A percentile compares a stretch with the other conserved stretches of the same genome.
These are phyloP conservation scores for Chlamydotis undulata DNA, from an alignment of 2,113 vertebrate genomes.

Conservation along the genomic window DNA sequence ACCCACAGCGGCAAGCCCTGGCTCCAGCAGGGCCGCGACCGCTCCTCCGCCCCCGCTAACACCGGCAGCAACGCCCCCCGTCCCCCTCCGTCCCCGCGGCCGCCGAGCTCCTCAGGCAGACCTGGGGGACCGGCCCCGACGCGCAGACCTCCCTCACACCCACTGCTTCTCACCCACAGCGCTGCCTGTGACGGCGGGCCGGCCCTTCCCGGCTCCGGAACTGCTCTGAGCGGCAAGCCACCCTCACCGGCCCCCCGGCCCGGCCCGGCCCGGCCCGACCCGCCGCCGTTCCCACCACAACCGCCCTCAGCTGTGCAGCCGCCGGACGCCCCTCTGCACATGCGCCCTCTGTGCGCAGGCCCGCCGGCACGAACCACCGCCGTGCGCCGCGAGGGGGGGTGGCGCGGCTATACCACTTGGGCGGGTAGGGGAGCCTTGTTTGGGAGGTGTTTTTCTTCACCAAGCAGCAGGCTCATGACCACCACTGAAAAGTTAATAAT, in stretches of 20 bases:
- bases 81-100: not conserved
- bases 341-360: not conserved
- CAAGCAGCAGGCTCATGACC: fast-evolving
- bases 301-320: not conserved
- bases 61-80: not conserved
- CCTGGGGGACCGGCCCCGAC: not conserved
- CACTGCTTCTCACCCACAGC: not conserved
- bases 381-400: fast-evolving
- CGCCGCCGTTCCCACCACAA: fast-evolving
- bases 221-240: not conserved
- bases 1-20: not conserved
- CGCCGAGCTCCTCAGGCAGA: not conserved
- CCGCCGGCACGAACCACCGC: not conserved
- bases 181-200: not conserved
- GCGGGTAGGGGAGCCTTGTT: not conserved
- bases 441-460: too few species aligned
- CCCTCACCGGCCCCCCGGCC: not conserved
- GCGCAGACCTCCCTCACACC: not conserved
- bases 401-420: not conserved
- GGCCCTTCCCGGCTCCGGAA: not conserved
- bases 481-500: fast-evolving
- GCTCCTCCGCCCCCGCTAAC: not conserved
- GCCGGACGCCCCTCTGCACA: not conserved
- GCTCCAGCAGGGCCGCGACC: not conserved
- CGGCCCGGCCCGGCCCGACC: not conserved